phyloP scores from a whole-genome alignment of 2,113 vertebrate species.

The Ceuthmochares aereus region DNA sequence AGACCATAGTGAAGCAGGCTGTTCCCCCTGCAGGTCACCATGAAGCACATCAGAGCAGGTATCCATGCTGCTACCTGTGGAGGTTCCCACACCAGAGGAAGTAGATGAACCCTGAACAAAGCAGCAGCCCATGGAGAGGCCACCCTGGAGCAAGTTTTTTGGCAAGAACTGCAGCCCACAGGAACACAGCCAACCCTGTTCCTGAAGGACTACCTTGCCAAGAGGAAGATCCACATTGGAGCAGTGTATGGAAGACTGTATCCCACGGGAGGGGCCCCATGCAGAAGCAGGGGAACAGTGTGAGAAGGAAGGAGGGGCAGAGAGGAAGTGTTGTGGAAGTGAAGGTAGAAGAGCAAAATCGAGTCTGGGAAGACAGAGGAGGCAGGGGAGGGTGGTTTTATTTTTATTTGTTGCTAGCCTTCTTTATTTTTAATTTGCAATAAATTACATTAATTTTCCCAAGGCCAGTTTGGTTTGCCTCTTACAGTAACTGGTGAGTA shows the following conservation, averaged over 20 bases:
- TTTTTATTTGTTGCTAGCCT: background rate
- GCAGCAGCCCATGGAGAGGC: background rate
- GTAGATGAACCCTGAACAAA: background rate
- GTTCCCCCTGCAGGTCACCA: rapidly evolving
- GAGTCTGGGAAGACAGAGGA: background rate
- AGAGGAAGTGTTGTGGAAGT: background rate
- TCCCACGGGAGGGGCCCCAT: rapidly evolving
- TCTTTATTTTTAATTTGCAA: background rate
- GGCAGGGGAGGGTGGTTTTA: rapidly evolving
- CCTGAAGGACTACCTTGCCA: background rate
- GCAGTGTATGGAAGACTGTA: background rate
- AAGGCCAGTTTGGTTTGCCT: background rate
- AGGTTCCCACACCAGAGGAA: background rate
- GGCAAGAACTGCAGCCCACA: background rate
- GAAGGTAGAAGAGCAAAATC: background rate
- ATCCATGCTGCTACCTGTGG: rapidly evolving
- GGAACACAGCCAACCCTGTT: background rate
- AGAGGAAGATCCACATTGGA: background rate
- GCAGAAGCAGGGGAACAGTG: background rate
- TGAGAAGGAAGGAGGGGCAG: background rate
- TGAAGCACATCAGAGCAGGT: rapidly evolving
- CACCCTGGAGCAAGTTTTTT: rapidly evolving
- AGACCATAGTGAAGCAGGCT: background rate
- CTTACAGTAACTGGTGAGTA: background rate
- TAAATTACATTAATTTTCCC: background rate